Percentiles rank a stretch among this genome's conserved stretches.
phyloP scores from a whole-genome alignment of 2,888 invertebrate genomes.

The Tetranychus truncatus region DNA sequence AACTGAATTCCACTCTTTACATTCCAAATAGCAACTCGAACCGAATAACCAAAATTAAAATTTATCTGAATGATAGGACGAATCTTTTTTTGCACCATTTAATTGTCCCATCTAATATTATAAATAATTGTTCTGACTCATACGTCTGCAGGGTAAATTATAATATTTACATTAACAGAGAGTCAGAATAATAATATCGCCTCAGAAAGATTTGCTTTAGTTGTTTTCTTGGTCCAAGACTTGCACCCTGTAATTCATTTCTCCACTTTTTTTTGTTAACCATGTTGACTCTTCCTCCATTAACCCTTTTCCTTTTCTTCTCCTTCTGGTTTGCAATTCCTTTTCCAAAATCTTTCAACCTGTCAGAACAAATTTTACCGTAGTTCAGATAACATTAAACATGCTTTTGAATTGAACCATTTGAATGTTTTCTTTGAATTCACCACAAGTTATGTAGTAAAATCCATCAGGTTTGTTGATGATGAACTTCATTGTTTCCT shows the following conservation, averaged over 20 bases:
- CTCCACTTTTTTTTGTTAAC: background rate
- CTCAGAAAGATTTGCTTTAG: background rate
- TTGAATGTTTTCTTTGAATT: background rate
- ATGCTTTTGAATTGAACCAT: background rate
- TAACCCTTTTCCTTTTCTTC: background rate
- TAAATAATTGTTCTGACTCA: background rate
- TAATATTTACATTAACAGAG: background rate
- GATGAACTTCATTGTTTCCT: background rate
- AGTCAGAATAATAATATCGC: background rate
- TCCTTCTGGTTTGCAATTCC: background rate
- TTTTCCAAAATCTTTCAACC: background rate
- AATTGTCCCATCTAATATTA: background rate
- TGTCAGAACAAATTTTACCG: background rate
- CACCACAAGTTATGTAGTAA: too few species aligned
- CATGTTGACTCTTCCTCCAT: background rate
- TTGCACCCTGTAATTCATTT: background rate
- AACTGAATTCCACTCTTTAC: too few species aligned
- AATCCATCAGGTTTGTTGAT: background rate
- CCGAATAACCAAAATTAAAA: too few species aligned
- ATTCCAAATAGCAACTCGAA: too few species aligned
- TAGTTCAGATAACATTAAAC: background rate
- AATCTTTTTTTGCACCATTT: too few species aligned
- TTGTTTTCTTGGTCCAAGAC: background rate
- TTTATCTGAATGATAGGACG: too few species aligned
- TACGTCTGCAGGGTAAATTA: background rate